Evolutionary conservation across 2,113 vertebrate genomes (phyloP).

Genomic region (Beaufortia kweichowensis): DNA sequence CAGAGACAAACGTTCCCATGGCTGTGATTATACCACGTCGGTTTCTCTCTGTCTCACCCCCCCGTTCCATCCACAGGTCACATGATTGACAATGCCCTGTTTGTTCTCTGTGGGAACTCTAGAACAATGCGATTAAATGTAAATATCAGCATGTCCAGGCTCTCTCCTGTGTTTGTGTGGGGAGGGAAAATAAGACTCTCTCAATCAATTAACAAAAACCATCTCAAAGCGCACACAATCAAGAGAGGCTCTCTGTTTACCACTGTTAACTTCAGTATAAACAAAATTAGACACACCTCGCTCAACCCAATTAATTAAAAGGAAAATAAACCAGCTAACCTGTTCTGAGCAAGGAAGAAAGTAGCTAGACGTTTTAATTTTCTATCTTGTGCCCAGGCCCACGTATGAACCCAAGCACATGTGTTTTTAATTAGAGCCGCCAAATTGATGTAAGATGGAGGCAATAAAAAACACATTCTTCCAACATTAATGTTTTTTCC

Average conservation of each 20-base stretch:
- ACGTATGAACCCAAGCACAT: constrained; percentile 66
- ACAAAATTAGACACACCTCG: constrained; percentile 1
- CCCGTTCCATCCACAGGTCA: background rate
- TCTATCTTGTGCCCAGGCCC: background rate
- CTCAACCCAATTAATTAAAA: background rate
- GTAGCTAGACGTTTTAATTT: background rate
- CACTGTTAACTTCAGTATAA: background rate
- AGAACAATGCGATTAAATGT: constrained; percentile 7
- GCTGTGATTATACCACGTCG: too few species aligned
- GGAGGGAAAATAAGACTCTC: constrained; percentile 6
- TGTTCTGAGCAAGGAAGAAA: background rate
- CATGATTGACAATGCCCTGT: constrained; percentile 15
- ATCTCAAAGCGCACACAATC: background rate
- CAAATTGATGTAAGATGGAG: constrained; percentile 65
- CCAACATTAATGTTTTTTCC: constrained; percentile 10
- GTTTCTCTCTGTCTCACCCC: constrained; percentile 35
- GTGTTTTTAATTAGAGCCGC: constrained; percentile 65
- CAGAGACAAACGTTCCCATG: constrained; percentile 60
- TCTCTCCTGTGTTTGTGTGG: constrained; percentile 6
- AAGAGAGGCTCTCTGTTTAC: background rate
- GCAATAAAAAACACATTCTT: constrained; percentile 41
- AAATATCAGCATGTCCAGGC: constrained; percentile 22
- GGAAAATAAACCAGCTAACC: background rate
- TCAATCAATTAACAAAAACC: constrained; percentile 17
- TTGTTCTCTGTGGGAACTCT: constrained; percentile 7